Conservation (phyloP, 64 coral and sea anemone species). For the Actinia equina region DNA sequence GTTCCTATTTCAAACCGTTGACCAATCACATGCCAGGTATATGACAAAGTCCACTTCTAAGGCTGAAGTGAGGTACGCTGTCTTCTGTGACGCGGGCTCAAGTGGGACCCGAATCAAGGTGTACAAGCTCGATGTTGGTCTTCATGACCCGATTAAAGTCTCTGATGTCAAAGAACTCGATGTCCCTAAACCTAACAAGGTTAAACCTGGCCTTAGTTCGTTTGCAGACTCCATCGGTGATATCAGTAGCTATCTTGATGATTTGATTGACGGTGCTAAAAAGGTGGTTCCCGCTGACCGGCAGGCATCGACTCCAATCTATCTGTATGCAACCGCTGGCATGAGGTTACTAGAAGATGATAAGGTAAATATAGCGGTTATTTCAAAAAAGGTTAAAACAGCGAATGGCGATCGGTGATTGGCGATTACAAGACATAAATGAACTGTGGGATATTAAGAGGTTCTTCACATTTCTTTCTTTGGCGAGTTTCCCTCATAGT, state of each 20-base stretch:
- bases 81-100: constrained; percentile 57
- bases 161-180: constrained; percentile 13
- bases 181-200: background rate
- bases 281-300: constrained; percentile 35
- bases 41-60: background rate
- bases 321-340: constrained; percentile 40
- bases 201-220: constrained; percentile 22
- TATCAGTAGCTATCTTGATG: constrained; percentile 22
- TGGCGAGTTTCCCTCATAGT: no score
- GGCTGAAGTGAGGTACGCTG: constrained; percentile 23
- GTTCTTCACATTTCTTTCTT: no score
- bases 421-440: no score
- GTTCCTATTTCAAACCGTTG: background rate
- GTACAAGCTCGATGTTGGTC: background rate
- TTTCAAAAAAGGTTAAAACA: background rate
- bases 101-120: constrained; percentile 26
- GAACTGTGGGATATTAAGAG: no score
- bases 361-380: background rate
- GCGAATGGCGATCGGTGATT: no score
- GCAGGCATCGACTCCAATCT: constrained; percentile 21
- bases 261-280: constrained; percentile 39
- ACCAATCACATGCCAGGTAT: background rate
- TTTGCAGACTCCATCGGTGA: constrained; percentile 4
- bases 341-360: constrained; percentile 29
- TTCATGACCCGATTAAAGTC: background rate